phyloP scores from a whole-genome alignment of 2,888 invertebrate species.

The Phytoseiulus persimilis region DNA sequence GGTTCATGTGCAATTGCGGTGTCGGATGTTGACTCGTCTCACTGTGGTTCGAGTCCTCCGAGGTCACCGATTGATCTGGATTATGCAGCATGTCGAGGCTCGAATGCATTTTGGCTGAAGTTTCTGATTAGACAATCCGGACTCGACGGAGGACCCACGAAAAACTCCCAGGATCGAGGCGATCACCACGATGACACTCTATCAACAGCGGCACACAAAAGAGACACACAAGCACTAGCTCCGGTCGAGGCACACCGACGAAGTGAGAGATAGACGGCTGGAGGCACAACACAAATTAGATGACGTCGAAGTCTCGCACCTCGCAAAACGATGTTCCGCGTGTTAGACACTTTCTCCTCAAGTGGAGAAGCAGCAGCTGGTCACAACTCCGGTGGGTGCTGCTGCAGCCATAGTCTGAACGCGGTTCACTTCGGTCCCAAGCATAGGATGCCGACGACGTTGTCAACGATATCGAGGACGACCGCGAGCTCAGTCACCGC shows the following conservation, averaged over 20 bases:
- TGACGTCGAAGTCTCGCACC: neutral
- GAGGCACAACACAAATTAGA: neutral
- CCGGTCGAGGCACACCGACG: neutral
- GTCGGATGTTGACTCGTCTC: conserved; percentile 32
- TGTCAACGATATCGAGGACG: neutral
- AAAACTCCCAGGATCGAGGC: neutral
- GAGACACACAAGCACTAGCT: neutral
- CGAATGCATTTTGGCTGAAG: conserved; percentile 13
- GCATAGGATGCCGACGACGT: neutral
- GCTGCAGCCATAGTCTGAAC: neutral
- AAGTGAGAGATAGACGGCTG: neutral
- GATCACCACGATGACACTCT: neutral
- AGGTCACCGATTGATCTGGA: conserved; percentile 28
- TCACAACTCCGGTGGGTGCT: neutral
- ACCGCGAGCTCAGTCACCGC: neutral
- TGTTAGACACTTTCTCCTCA: neutral
- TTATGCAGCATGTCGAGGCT: conserved; percentile 31
- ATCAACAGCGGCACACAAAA: neutral
- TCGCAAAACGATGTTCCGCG: neutral
- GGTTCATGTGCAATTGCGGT: conserved; percentile 18
- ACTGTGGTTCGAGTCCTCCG: conserved; percentile 36
- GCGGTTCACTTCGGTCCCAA: neutral
- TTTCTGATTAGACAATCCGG: no score
- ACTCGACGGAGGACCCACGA: no score
- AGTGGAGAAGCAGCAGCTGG: neutral